Evolutionary conservation across 2,888 invertebrate genomes (phyloP).

Genomic region (Bedellia somnulentella): DNA sequence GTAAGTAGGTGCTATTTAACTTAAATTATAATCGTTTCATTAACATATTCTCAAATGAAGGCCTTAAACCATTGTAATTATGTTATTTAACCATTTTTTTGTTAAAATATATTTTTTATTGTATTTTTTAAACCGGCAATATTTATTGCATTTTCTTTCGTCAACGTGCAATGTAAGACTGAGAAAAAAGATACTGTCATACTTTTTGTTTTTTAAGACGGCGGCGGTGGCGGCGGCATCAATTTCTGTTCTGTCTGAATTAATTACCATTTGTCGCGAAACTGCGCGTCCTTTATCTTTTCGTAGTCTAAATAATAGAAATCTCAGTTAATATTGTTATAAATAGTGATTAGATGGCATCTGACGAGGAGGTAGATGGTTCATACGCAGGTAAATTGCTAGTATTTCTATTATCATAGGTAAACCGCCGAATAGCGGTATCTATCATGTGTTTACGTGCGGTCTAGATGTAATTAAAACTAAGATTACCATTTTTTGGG

Average conservation of each 20-base stretch:
- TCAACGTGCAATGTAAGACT: constrained; percentile 20
- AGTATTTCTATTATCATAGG: constrained; percentile 61
- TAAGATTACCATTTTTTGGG: too few relatives aligned
- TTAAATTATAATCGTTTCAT: too few relatives aligned
- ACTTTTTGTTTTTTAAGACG: too few relatives aligned
- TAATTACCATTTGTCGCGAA: constrained; percentile 62
- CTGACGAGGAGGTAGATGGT: constrained; percentile 86
- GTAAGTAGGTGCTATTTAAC: too few relatives aligned
- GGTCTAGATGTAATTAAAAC: constrained; percentile 58
- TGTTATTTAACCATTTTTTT: too few relatives aligned
- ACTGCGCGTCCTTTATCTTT: constrained; percentile 60
- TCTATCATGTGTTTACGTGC: constrained; percentile 62
- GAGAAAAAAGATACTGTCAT: constrained; percentile 37
- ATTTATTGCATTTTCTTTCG: too few relatives aligned
- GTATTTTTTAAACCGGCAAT: too few relatives aligned
- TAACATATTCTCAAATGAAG: too few relatives aligned
- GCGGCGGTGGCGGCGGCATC: constrained; percentile 56
- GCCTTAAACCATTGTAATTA: too few relatives aligned
- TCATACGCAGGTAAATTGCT: constrained; percentile 79
- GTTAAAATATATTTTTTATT: too few relatives aligned
- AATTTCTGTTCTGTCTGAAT: constrained; percentile 53
- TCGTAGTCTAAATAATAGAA: too few relatives aligned
- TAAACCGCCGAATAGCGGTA: constrained; percentile 62
- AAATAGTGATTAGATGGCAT: constrained; percentile 70
- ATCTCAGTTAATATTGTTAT: constrained; percentile 36